Evolutionary conservation across 2,113 vertebrate species (phyloP), one percentile per base, ranked within the genome.

Genomic region (Onychorhynchus coronatus): DNA sequence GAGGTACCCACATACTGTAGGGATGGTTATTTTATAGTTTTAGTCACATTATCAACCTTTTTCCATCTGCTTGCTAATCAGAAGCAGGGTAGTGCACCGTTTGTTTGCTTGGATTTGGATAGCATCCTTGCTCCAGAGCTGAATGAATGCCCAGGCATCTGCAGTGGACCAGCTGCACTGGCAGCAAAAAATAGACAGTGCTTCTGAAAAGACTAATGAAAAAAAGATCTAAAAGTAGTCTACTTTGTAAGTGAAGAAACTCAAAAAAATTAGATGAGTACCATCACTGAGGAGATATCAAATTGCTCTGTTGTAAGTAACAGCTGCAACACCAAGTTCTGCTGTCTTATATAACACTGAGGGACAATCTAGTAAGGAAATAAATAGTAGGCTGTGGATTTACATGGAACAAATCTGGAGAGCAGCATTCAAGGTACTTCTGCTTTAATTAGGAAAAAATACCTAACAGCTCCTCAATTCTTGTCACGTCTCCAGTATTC

Each of bases 111-210:
- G 72, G 2, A 0, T 56, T 77, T 94, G 83, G 79, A 58, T 93
- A 22, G 44, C n/a, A 70, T 82, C 72, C 86, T 86, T 92, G 55
- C 42, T 92, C 23, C 59, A 62, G 53, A 74, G 63, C 44, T 94
- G 79, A 90, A 62, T 77, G 79, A 86, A n/a, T 78, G 88, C 68
- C 76, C 86, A 50, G 46, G 75, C 82, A 91, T 93, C 75, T 93
- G 67, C 72, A 71, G 27, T 80, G 55, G 67, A 85, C 91, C 94
- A 93, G 79, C 88, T 96, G 92, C 88, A 59, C 3, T 95, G 80
- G 84, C 92, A 94, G 63, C 42, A 88, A 85, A 92, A 94, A 92
- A 74, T 80, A 85, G 42, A 44, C 13, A 63, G 30, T 2, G 2
- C 55, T 92, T 94, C 59, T 91, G 68, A 94, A 92, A 91, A 70